Percentiles rank a stretch among this genome's conserved stretches.
Conservation (phyloP, 2,888 invertebrate genomes). For the Augiades crinisus region DNA sequence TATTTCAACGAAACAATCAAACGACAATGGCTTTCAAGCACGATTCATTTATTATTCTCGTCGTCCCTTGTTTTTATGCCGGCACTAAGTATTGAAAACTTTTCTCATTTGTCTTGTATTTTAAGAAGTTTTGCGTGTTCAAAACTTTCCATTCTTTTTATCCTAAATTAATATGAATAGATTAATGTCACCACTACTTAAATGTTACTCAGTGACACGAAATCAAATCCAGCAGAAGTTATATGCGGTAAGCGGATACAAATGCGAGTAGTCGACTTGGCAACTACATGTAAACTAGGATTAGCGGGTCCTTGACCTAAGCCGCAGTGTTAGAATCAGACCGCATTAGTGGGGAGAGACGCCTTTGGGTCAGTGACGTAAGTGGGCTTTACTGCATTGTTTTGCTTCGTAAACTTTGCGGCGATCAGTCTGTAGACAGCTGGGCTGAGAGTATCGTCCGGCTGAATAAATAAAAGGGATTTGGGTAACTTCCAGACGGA, state of each 20-base stretch:
- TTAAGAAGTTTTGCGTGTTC: background rate
- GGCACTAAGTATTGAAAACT: slow-evolving; percentile 10
- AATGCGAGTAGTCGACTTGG: background rate
- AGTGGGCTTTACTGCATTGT: slow-evolving; percentile 36
- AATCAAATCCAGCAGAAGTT: background rate
- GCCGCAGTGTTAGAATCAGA: slow-evolving; percentile 42
- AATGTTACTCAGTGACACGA: background rate
- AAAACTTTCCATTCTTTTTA: no score
- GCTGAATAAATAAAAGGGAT: background rate
- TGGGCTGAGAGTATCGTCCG: background rate
- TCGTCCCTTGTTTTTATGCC: slow-evolving; percentile 11
- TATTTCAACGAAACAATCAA: no score
- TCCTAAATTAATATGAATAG: no score
- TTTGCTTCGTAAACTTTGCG: slow-evolving; percentile 13
- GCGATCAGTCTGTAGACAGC: background rate
- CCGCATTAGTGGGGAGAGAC: slow-evolving; percentile 35
- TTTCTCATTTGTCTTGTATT: slow-evolving; percentile 8
- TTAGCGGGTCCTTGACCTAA: slow-evolving; percentile 37
- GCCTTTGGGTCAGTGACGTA: slow-evolving; percentile 34
- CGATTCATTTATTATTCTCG: slow-evolving; percentile 33
- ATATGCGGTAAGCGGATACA: slow-evolving; percentile 2
- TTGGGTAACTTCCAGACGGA: background rate
- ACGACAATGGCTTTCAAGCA: background rate
- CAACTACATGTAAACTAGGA: slow-evolving; percentile 43
- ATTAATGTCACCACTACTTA: slow-evolving; percentile 10